Conservation (phyloP, 64 coral and sea anemone genomes). For the Montipora efflorescens region DNA sequence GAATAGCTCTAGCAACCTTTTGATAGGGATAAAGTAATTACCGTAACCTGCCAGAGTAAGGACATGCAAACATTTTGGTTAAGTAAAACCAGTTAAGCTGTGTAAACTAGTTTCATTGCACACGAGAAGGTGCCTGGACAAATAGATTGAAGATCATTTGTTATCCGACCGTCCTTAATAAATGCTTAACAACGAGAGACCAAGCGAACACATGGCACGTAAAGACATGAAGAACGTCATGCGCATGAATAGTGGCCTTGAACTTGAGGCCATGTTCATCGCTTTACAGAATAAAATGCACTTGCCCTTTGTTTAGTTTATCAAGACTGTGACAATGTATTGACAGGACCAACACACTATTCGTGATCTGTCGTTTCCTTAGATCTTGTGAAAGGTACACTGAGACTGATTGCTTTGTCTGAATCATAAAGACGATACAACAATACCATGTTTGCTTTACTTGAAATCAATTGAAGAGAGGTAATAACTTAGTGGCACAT, state of each 20-base stretch:
- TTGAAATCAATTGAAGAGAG: too few relatives aligned
- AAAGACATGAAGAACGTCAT: not conserved
- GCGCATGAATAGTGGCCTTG: not conserved
- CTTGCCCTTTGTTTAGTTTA: not conserved
- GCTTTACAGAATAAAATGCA: not conserved
- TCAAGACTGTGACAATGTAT: too few relatives aligned
- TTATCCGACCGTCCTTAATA: not conserved
- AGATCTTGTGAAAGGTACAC: too few relatives aligned
- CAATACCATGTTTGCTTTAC: too few relatives aligned
- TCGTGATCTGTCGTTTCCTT: too few relatives aligned
- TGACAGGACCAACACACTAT: too few relatives aligned
- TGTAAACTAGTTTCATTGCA: not conserved
- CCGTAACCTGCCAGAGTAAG: not conserved
- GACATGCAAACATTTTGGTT: too few relatives aligned
- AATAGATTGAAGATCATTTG: not conserved
- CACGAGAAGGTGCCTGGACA: not conserved
- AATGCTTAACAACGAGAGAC: not conserved
- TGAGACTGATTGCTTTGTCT: too few relatives aligned
- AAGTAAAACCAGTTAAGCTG: slow-evolving; percentile 29
- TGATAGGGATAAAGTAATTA: slow-evolving; percentile 27
- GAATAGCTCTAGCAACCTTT: not conserved
- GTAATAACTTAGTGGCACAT: too few relatives aligned
- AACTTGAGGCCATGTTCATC: not conserved
- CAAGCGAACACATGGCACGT: not conserved
- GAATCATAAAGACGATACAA: too few relatives aligned